Evolutionary conservation across 1,140 invertebrate genomes (phyloP).

Genomic region (Brachionus rubens): DNA sequence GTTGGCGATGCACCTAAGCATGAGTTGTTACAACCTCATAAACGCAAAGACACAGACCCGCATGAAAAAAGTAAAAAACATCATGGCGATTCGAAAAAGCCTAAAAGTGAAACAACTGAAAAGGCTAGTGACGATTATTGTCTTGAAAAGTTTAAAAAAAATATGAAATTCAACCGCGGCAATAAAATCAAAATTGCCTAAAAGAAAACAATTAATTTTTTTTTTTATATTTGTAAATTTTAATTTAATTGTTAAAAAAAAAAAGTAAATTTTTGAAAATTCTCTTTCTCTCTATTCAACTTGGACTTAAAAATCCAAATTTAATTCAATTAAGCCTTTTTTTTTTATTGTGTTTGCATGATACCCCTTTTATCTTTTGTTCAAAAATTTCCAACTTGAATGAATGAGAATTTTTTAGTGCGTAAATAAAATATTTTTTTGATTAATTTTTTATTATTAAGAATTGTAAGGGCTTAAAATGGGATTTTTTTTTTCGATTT

Average conservation of each 20-base stretch:
- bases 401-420: no score
- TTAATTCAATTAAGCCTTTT: neutral
- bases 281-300: neutral
- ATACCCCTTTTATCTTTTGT: no score
- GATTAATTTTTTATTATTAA: no score
- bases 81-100: slow-evolving; percentile 8
- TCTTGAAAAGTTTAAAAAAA: slow-evolving; percentile 41
- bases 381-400: no score
- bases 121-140: slow-evolving; percentile 35
- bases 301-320: slow-evolving; percentile 33
- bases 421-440: no score
- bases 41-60: slow-evolving; percentile 13
- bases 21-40: slow-evolving; percentile 26
- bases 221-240: neutral
- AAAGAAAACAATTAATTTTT: neutral
- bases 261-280: no score
- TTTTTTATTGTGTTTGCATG: no score
- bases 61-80: neutral
- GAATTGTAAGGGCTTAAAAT: no score
- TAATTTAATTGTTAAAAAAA: neutral
- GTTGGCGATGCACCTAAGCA: slow-evolving; percentile 42
- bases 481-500: no score
- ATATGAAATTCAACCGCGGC: slow-evolving; percentile 18
- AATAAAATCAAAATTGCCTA: slow-evolving; percentile 42
- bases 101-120: neutral